These are phyloP conservation scores for Struthidea cinerea DNA, from an alignment of 2,113 vertebrate species.

Conservation along the genomic window DNA sequence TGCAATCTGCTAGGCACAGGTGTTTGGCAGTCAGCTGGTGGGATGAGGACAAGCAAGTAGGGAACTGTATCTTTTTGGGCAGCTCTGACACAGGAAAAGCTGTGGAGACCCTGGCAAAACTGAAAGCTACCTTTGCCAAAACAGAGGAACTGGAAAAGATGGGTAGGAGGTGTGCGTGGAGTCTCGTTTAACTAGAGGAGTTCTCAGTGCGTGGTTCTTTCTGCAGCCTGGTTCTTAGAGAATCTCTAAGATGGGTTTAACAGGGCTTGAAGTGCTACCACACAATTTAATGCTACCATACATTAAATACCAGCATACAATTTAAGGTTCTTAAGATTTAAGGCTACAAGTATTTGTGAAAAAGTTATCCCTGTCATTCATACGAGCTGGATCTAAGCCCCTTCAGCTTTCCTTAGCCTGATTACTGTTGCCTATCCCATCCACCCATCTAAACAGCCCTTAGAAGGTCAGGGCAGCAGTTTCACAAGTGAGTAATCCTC, in stretches of 20 bases:
- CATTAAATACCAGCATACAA: not conserved
- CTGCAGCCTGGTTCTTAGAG: not conserved
- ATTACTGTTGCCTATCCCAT: not conserved
- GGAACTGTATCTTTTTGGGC: not conserved
- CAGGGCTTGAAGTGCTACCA: not conserved
- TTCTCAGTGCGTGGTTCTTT: not conserved
- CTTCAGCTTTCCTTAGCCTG: not conserved
- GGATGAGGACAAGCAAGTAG: not conserved
- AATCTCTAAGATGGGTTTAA: not conserved
- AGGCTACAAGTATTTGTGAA: not conserved
- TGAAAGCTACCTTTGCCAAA: not conserved
- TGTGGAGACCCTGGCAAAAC: not conserved
- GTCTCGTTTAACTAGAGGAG: not conserved
- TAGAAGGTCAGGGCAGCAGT: not conserved
- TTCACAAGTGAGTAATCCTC: not conserved
- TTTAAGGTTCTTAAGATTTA: slow-evolving; percentile 12
- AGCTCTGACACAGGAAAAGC: not conserved
- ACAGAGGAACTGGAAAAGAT: not conserved
- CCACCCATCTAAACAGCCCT: not conserved
- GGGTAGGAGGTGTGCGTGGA: not conserved
- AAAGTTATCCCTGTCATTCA: slow-evolving; percentile 7
- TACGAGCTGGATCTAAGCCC: not conserved
- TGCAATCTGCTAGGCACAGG: not conserved
- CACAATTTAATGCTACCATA: not conserved
- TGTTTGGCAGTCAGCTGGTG: rapidly evolving